These are phyloP conservation scores for Dolichomitus sp. DNA, from an alignment of 2,888 invertebrate genomes.

Conservation along the genomic window DNA sequence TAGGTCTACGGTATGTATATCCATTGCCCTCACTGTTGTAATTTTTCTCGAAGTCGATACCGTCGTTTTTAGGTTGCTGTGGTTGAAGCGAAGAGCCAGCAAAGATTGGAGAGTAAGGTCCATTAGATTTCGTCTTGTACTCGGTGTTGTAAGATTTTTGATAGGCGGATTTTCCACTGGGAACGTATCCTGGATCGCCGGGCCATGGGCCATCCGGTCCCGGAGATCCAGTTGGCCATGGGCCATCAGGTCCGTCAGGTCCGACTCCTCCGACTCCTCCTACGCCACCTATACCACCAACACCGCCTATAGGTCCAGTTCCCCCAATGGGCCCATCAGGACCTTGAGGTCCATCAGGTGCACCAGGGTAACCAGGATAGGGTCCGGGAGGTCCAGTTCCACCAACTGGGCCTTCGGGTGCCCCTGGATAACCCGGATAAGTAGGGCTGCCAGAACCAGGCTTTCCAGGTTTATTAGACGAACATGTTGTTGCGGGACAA, in stretches of 20 bases:
- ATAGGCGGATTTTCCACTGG: conserved; percentile 39
- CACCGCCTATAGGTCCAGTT: conserved; percentile 73
- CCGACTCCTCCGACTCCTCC: conserved; percentile 78
- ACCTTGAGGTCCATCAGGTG: conserved; percentile 65
- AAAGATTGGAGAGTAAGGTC: conserved; percentile 53
- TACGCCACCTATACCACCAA: conserved; percentile 73
- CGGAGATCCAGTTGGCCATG: conserved; percentile 81
- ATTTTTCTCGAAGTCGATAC: not conserved
- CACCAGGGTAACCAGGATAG: conserved; percentile 66
- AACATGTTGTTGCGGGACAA: conserved; percentile 73
- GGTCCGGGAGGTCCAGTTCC: conserved; percentile 37
- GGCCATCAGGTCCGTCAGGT: conserved; percentile 76
- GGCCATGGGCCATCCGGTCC: conserved; percentile 83
- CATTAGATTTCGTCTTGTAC: conserved; percentile 1
- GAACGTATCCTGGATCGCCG: conserved; percentile 82
- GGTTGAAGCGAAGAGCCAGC: conserved; percentile 50
- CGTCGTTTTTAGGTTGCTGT: conserved; percentile 1
- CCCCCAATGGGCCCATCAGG: conserved; percentile 70
- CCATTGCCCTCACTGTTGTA: conserved; percentile 5
- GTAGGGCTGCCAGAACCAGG: conserved; percentile 66
- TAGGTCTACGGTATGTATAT: not conserved
- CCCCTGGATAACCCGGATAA: conserved; percentile 71
- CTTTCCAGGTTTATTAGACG: conserved; percentile 81
- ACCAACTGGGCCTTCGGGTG: conserved; percentile 69
- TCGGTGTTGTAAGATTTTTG: not conserved